Conservation (phyloP, 2,888 invertebrate species). For the Dioctria linearis region DNA sequence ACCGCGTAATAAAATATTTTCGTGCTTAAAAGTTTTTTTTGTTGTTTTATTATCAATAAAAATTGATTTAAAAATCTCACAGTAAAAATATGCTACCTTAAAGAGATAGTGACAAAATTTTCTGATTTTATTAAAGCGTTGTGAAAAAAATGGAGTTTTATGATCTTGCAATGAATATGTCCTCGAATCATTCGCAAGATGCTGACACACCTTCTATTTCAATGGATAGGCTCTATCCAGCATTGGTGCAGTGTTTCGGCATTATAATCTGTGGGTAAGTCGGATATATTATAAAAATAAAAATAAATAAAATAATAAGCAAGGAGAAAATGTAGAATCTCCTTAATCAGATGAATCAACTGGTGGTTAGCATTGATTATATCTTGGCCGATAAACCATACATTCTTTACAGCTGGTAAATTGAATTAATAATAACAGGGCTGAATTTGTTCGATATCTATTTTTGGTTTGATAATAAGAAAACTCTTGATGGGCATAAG, state of each 20-base stretch:
- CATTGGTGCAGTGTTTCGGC: conserved; percentile 91
- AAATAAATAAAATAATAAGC: conserved; percentile 24
- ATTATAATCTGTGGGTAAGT: conserved; percentile 91
- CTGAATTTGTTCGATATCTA: no score
- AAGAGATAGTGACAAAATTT: neutral
- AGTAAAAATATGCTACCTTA: neutral
- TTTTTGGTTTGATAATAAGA: no score
- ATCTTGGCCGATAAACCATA: no score
- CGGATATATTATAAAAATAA: neutral
- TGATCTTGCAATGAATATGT: conserved; percentile 28
- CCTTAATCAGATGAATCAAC: no score
- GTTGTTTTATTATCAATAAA: no score
- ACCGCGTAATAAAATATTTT: no score
- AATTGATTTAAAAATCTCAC: neutral
- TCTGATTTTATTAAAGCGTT: conserved; percentile 10
- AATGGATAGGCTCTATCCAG: conserved; percentile 90
- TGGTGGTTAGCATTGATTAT: no score
- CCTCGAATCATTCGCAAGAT: conserved; percentile 52
- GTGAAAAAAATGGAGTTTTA: conserved; percentile 45
- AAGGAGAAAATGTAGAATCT: no score
- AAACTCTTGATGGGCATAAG: no score
- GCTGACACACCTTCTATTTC: conserved; percentile 64
- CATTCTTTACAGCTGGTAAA: neutral
- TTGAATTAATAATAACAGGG: no score
- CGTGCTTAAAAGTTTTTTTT: no score